These are phyloP conservation scores for Aurelia sp. DNA, from an alignment of 30 jellyfish, hydroid and myxozoan species.

Conservation along the genomic window DNA sequence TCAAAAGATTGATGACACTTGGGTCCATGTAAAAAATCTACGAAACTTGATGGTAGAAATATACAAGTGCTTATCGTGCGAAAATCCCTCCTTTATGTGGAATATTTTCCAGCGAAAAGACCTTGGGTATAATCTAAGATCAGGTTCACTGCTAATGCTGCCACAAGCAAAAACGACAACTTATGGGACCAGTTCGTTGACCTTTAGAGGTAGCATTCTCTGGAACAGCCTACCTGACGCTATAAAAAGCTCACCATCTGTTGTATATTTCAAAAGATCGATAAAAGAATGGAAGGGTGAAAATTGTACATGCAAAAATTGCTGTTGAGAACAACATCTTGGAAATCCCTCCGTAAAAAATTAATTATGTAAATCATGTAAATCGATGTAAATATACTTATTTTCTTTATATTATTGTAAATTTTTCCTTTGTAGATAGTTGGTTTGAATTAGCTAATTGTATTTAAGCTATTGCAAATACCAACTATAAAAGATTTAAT, in stretches of 20 bases:
- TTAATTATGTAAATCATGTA: neutral
- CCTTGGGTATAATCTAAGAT: constrained; percentile 21
- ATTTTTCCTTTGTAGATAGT: neutral
- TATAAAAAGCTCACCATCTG: constrained; percentile 14
- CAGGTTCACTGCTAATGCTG: constrained; percentile 16
- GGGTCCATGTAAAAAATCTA: constrained; percentile 34
- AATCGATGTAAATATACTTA: neutral
- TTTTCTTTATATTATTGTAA: constrained; percentile 12
- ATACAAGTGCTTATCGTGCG: constrained; percentile 11
- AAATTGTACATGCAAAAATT: constrained; percentile 42
- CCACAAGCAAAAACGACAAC: too few species aligned
- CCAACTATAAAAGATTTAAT: too few species aligned
- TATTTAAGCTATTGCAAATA: too few species aligned
- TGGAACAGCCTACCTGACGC: constrained; percentile 56
- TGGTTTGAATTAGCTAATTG: constrained; percentile 2
- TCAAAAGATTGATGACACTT: constrained; percentile 16
- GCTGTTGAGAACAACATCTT: constrained; percentile 3
- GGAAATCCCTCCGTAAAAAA: neutral
- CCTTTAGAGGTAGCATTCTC: constrained; percentile 39
- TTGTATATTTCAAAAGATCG: constrained; percentile 5
- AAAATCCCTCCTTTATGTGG: constrained; percentile 43
- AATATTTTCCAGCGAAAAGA: constrained; percentile 25
- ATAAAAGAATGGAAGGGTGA: constrained; percentile 61
- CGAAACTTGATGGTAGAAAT: constrained; percentile 43
- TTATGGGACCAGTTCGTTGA: too few species aligned